phyloP scores from a whole-genome alignment of 2,888 invertebrate genomes.

The Apodemia hepburni region DNA sequence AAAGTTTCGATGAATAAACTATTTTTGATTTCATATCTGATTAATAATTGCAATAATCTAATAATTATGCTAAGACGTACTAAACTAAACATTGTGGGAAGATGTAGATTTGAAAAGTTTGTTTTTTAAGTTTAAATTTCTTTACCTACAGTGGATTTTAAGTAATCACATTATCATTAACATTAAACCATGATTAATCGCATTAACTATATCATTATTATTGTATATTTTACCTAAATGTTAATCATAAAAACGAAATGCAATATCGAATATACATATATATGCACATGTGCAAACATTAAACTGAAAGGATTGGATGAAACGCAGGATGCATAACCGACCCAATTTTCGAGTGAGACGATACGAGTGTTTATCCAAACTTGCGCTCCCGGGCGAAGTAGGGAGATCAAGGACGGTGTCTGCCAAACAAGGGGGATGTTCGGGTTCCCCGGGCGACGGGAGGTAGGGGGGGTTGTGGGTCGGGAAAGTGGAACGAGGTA shows the following conservation, averaged over 20 bases:
- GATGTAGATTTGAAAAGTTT: too few species aligned
- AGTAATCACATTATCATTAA: too few species aligned
- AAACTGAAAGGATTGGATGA: slow-evolving; percentile 26
- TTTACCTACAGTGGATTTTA: too few species aligned
- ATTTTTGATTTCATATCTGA: too few species aligned
- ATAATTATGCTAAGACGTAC: too few species aligned
- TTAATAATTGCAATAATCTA: too few species aligned
- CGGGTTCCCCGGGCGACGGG: slow-evolving; percentile 69
- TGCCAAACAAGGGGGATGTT: slow-evolving; percentile 74
- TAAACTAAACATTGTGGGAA: too few species aligned
- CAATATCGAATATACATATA: neutral
- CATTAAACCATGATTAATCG: too few species aligned
- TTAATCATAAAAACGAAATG: neutral
- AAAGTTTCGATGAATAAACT: too few species aligned
- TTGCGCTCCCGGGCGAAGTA: slow-evolving; percentile 64
- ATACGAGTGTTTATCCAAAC: slow-evolving; percentile 73
- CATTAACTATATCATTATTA: too few species aligned
- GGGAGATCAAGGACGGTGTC: slow-evolving; percentile 79
- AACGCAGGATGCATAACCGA: slow-evolving; percentile 63
- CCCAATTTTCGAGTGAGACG: slow-evolving; percentile 70
- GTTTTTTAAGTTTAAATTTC: too few species aligned
- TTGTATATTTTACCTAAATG: neutral
- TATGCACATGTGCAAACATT: neutral
- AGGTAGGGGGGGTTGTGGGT: slow-evolving; percentile 46
- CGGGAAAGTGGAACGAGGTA: slow-evolving; percentile 44